Evolutionary conservation across 2,888 invertebrate species (phyloP), one percentile per base, ranked within the genome.

Genomic region (Melanostoma scalare): DNA sequence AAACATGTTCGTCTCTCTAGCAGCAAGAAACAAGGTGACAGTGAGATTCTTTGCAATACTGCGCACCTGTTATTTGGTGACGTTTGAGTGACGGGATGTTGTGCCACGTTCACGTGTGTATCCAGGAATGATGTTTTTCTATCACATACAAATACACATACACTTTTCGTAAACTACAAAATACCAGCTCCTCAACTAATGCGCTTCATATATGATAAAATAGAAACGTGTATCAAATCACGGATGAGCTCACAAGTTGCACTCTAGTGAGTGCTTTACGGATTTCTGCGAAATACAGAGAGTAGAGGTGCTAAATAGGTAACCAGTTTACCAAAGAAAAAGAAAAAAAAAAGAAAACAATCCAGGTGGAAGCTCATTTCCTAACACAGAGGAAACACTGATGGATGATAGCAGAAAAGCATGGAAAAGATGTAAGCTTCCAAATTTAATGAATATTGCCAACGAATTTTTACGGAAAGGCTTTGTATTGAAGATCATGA

Each of bases 231-330:
- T 82, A 82, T 82, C 82, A 73, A 78, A 82, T 78, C 82, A 69
- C 69, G 78, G 78, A 78, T 82, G 82, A 82, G 69, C 73, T 78
- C 82, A 61, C 81, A 81, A 81, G 77, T 72, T 77, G 81, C 76
- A 82, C 82, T 73, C 67, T 67, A 68, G 55, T 48, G 65, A 67
- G 78, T 78, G 65, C 40, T 73, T 67, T 20, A 20, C 20, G 20
- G 20, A 20, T 20, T 20, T 20, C 20, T 20, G 1, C 1, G 20
- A 20, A 20, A 20, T 20, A 20, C 20, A 20, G 20, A 20, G 0
- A 20, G 20, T 20, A 20, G 20, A 20, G 20, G 20, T 20, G 20
- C 20, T 20, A 20, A 20, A 20, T 20, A 20, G 20, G 20, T 20
- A 1, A 20, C 20, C 20, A 20, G 0, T 20, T 20, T 20, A 20